phyloP scores from a whole-genome alignment of 2,113 vertebrate genomes.

The Tiliqua scincoides region DNA sequence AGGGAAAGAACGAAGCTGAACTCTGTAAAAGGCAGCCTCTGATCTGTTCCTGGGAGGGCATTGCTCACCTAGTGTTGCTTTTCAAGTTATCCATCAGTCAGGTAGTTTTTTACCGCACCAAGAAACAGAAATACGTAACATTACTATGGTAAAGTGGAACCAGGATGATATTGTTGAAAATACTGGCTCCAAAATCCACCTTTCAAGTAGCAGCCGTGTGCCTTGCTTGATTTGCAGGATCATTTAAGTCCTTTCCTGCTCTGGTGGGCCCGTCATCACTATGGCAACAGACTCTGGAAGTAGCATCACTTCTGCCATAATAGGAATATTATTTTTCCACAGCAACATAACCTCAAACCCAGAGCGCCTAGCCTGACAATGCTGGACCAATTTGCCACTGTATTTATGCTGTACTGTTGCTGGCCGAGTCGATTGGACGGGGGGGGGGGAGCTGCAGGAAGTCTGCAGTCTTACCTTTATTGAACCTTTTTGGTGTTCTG shows the following conservation, averaged over 20 bases:
- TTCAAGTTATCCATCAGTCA: no score
- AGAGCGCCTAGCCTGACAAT: constrained; percentile 90
- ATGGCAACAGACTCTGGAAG: constrained; percentile 97
- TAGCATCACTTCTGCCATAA: constrained; percentile 98
- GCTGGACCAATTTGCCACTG: constrained; percentile 92
- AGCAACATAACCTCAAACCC: constrained; percentile 91
- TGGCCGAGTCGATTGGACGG: constrained; percentile 87
- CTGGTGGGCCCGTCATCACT: constrained; percentile 89
- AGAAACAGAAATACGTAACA: not conserved
- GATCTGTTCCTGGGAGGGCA: not conserved
- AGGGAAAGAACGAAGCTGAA: not conserved
- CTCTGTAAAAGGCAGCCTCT: not conserved
- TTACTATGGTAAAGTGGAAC: not conserved
- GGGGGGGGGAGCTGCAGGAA: constrained; percentile 91
- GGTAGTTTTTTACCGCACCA: no score
- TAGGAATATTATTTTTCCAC: constrained; percentile 91
- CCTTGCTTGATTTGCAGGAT: constrained; percentile 95
- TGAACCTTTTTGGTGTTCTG: constrained; percentile 89
- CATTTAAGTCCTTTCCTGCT: constrained; percentile 83
- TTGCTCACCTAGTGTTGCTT: not conserved
- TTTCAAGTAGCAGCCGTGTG: constrained; percentile 88
- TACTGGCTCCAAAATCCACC: constrained; percentile 90
- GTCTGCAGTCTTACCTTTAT: constrained; percentile 90
- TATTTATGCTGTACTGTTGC: constrained; percentile 88
- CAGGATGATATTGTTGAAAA: no score